phyloP scores from a whole-genome alignment of 1,140 invertebrate species.

The Calycopis cecrops region DNA sequence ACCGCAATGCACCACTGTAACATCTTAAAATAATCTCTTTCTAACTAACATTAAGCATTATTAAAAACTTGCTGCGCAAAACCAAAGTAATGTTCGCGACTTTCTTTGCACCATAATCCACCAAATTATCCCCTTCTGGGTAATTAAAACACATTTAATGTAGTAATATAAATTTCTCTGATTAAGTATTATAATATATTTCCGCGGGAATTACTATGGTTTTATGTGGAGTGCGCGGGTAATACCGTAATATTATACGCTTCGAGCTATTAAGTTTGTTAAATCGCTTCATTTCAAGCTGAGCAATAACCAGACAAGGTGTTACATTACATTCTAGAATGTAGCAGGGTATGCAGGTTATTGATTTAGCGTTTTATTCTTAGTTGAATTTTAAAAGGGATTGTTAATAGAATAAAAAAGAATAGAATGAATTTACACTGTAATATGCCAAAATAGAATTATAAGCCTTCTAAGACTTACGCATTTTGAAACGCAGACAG shows the following conservation, averaged over 20 bases:
- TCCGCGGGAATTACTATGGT: conserved; percentile 8
- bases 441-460: no score
- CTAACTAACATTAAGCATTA: neutral
- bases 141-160: conserved; percentile 6
- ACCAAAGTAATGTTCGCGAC: conserved; percentile 2
- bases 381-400: no score
- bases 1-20: no score
- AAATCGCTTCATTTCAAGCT: conserved; percentile 1
- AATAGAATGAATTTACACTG: no score
- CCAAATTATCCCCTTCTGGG: conserved; percentile 6
- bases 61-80: conserved; percentile 1
- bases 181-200: conserved; percentile 12
- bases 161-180: conserved; percentile 3
- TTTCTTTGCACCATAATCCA: conserved; percentile 9
- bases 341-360: neutral
- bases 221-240: neutral
- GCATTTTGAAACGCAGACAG: no score
- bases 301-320: conserved; percentile 4
- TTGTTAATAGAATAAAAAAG: no score
- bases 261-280: conserved; percentile 6
- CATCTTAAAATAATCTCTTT: no score
- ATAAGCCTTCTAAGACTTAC: no score
- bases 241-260: conserved; percentile 9
- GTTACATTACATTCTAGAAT: conserved; percentile 6
- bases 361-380: no score